Evolutionary conservation across 2,797 vertebrate species (phyloP), one percentile per base, ranked within the genome.

Genomic region (Gobio occitaniae): DNA sequence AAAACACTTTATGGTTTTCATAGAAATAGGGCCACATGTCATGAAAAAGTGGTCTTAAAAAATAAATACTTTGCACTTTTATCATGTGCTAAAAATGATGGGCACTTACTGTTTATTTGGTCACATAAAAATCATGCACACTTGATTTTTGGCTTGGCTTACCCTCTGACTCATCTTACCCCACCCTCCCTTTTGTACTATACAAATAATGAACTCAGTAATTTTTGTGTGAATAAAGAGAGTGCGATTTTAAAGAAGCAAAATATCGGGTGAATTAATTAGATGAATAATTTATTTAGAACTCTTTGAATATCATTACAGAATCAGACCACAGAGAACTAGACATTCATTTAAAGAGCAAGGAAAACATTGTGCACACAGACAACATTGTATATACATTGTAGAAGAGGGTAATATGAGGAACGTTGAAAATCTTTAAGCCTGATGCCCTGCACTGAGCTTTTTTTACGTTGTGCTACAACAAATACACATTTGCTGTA

Each of bases 361-460:
- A 82, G 63, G 74, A 84, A 68, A 63, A 84, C 87, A 80, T 47
- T 84, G 86, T 89, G 44, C 89, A 61, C 85, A 93, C 89, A 88
- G 87, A 78, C 87, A 90, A 66, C 52, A 54, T 85, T 90, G 84
- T 87, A 87, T 90, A 91, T 87, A 87, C 74, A 84, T 50, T 41
- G 78, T 61, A 80, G 48, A 81, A 74, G 15, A 36, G 13, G 21
- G 21, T n/a, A 75, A 38, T 41, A 25, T 52, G 13, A 15, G 16
- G 44, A 68, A 47, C 7, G 25, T 12, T 65, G 52, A 2, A 38
- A 76, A 59, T 76, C 52, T 50, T 78, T 38, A 41, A 41, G 36
- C 3, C 52, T 77, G 75, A 12, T 4, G 6, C 38, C 12, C 36
- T 78, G 52, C 38, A 41, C 41, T 78, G 36, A 44, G 71, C 2